phyloP scores from a whole-genome alignment of 2,797 vertebrate genomes.

The Sebastes matsubarae region DNA sequence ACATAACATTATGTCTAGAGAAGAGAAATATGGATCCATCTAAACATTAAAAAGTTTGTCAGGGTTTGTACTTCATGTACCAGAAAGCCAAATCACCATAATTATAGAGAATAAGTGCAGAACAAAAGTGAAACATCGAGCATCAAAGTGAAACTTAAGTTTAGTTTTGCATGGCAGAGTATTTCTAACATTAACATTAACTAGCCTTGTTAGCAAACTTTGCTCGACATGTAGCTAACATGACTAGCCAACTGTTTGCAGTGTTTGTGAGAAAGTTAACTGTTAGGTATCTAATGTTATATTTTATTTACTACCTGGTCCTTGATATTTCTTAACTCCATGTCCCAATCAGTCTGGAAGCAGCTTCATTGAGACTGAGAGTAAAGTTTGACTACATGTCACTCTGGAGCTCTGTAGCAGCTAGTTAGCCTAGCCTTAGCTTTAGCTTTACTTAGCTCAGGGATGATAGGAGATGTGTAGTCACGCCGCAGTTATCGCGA shows the following conservation, averaged over 20 bases:
- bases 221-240: conserved; percentile 56
- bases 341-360: conserved; percentile 82
- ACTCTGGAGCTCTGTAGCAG: conserved; percentile 33
- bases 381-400: conserved; percentile 62
- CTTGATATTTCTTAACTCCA: conserved; percentile 91
- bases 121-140: not conserved
- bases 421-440: conserved; percentile 69
- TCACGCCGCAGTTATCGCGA: conserved; percentile 61
- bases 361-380: conserved; percentile 68
- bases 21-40: not conserved
- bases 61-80: not conserved
- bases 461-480: conserved; percentile 24
- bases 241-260: conserved; percentile 50
- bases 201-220: conserved; percentile 54
- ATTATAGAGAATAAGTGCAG: not conserved
- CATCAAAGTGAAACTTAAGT: not conserved
- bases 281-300: not conserved
- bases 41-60: not conserved
- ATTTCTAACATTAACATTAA: not conserved
- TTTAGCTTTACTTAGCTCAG: conserved; percentile 43
- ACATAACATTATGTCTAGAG: not conserved
- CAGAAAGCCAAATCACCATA: not conserved
- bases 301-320: conserved; percentile 85
- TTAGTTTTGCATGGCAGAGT: not conserved
- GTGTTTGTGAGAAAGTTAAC: not conserved